Percentiles rank a stretch among this genome's conserved stretches.
These are phyloP conservation scores for Dascyllus trimaculatus DNA, from an alignment of 2,113 vertebrate genomes.

Conservation along the genomic window DNA sequence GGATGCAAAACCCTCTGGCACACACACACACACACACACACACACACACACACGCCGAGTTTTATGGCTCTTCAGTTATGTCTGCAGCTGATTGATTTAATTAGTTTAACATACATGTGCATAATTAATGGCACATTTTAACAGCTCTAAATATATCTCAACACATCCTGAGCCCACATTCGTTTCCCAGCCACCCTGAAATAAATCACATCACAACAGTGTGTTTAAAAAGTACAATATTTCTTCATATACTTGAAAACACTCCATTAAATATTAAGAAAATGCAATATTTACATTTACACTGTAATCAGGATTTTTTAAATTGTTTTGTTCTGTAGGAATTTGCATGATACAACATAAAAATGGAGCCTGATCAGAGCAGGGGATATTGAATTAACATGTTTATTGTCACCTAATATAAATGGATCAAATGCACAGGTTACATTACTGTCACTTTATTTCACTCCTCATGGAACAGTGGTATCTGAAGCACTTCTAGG, in stretches of 20 bases:
- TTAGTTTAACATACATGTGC: constrained; percentile 69
- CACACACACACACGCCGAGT: constrained; percentile 4
- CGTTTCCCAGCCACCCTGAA: constrained; percentile 36
- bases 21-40: constrained; percentile 13
- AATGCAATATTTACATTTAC: constrained; percentile 61
- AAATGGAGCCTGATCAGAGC: constrained; percentile 11
- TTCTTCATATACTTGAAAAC: constrained; percentile 35
- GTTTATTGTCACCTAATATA: not conserved
- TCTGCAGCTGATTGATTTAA: constrained; percentile 76
- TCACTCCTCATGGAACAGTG: not conserved
- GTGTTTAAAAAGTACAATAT: constrained; percentile 14
- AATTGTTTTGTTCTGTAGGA: constrained; percentile 2
- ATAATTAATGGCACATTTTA: constrained; percentile 71
- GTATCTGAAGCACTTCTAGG: not conserved
- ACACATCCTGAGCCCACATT: constrained; percentile 42
- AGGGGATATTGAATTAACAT: not conserved
- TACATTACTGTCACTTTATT: not conserved
- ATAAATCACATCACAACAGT: constrained; percentile 42
- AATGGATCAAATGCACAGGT: not conserved
- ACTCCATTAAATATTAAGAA: constrained; percentile 50
- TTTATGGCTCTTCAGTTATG: constrained; percentile 37
- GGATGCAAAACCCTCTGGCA: constrained; percentile 11
- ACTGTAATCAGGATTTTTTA: constrained; percentile 14
- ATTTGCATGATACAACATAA: constrained; percentile 7
- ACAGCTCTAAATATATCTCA: constrained; percentile 65